Conservation (phyloP, 2,113 vertebrate genomes). For the Mionectes macconnelli region DNA sequence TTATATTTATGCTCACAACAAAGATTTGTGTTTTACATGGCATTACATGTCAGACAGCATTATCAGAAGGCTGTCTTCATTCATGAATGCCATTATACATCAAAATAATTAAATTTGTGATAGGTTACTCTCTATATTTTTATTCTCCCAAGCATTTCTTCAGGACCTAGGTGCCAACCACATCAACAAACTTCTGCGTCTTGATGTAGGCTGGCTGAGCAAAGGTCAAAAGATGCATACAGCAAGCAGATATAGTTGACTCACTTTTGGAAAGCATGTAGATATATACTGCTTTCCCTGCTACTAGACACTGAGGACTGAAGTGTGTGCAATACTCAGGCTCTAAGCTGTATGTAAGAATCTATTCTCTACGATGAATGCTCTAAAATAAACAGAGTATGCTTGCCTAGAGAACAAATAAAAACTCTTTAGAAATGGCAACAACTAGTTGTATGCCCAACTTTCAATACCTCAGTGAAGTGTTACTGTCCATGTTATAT, state of each 20-base stretch:
- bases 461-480: neutral
- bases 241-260: neutral
- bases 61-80: neutral
- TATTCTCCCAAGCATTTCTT: neutral
- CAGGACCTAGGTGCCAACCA: neutral
- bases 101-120: neutral
- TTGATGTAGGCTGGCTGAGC: neutral
- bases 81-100: neutral
- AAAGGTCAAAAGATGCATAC: neutral
- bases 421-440: neutral
- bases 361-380: neutral
- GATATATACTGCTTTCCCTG: neutral
- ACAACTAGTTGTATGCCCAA: neutral
- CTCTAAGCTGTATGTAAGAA: neutral
- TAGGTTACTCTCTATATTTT: neutral
- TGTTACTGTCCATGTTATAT: neutral
- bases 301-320: neutral
- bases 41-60: neutral
- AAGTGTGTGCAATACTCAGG: neutral
- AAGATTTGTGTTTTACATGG: neutral
- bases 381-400: neutral
- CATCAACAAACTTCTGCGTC: neutral
- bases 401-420: neutral
- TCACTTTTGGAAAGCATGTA: neutral
- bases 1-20: neutral